Evolutionary conservation across 2,888 invertebrate species (phyloP).

Genomic region (Cremastobaeus sp.): DNA sequence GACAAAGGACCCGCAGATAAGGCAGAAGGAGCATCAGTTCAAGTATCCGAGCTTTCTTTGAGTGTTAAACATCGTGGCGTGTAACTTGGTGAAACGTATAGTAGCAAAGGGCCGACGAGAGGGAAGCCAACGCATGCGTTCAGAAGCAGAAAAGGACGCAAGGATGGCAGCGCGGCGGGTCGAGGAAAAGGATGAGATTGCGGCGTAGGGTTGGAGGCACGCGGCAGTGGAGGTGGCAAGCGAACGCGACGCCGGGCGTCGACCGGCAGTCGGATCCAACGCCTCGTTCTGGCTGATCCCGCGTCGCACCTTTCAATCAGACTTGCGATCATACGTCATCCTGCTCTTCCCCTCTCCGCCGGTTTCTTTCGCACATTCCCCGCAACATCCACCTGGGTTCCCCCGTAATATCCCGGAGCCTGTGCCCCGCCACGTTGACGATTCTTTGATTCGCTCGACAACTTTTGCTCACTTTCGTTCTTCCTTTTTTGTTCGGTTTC

Average conservation of each 20-base stretch:
- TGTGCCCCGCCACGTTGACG: too few species aligned
- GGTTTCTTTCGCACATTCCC: too few species aligned
- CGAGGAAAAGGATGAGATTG: slow-evolving; percentile 57
- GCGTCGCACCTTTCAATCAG: slow-evolving; percentile 47
- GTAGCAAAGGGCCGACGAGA: slow-evolving; percentile 43
- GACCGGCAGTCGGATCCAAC: slow-evolving; percentile 75
- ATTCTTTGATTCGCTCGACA: too few species aligned
- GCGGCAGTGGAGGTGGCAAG: slow-evolving; percentile 59
- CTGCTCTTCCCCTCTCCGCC: neutral
- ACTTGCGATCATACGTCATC: slow-evolving; percentile 7
- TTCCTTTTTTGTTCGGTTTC: too few species aligned
- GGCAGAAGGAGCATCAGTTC: slow-evolving; percentile 30
- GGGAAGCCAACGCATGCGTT: slow-evolving; percentile 61
- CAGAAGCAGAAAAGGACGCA: slow-evolving; percentile 59
- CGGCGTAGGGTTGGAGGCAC: slow-evolving; percentile 59
- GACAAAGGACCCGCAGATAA: slow-evolving; percentile 22
- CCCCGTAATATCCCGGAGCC: too few species aligned
- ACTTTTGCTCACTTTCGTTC: too few species aligned
- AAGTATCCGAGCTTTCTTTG: slow-evolving; percentile 40
- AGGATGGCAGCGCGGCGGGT: slow-evolving; percentile 63
- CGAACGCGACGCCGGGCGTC: slow-evolving; percentile 70
- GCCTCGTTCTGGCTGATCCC: slow-evolving; percentile 67
- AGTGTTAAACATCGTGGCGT: slow-evolving; percentile 49
- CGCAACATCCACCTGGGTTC: too few species aligned
- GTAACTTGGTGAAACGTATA: slow-evolving; percentile 45